Percentiles rank a stretch among this genome's conserved stretches.
Evolutionary conservation across 2,113 vertebrate genomes (phyloP).

Genomic region (Nettapus auritus): DNA sequence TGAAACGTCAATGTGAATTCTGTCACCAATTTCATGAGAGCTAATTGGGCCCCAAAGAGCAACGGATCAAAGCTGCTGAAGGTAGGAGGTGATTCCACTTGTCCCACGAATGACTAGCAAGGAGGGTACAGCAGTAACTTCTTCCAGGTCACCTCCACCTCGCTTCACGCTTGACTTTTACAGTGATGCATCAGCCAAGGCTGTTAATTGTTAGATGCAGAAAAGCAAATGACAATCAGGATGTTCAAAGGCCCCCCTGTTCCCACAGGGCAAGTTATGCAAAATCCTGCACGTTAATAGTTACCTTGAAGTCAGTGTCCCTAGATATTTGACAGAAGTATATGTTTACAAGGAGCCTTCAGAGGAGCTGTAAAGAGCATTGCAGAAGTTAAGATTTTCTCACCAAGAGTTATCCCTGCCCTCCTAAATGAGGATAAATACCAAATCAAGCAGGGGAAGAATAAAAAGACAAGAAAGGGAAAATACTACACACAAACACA

Average conservation of each 20-base stretch:
- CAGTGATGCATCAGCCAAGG: not conserved
- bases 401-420: not conserved
- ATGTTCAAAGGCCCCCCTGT: not conserved
- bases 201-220: not conserved
- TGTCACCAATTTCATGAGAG: not conserved
- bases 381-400: not conserved
- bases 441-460: not conserved
- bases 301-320: not conserved
- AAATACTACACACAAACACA: not conserved
- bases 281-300: not conserved
- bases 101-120: not conserved
- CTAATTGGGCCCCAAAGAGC: not conserved
- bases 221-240: not conserved
- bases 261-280: not conserved
- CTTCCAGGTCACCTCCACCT: not conserved
- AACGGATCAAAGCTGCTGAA: not conserved
- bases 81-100: not conserved
- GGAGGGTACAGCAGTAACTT: not conserved
- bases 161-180: not conserved
- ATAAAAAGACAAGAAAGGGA: not conserved
- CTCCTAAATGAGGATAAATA: not conserved
- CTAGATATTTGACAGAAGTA: not conserved
- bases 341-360: not conserved
- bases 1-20: not conserved
- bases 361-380: accelerated